phyloP scores from a whole-genome alignment of 2,113 vertebrate species.

The Phylloscopus trochilus region DNA sequence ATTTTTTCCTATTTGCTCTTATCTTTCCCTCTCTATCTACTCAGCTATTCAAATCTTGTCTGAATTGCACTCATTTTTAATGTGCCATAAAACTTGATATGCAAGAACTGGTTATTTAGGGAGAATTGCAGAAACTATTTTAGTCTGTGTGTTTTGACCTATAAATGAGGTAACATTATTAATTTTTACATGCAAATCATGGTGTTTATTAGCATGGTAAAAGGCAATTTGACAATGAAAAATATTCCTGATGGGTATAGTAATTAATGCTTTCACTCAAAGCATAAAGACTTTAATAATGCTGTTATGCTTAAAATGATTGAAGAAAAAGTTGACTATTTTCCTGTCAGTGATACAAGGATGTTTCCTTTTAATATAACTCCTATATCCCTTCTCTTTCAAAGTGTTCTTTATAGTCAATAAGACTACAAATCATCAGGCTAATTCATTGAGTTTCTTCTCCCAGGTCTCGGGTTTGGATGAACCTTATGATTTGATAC shows the following conservation, averaged over 20 bases:
- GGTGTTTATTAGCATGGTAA: slow-evolving; percentile 11
- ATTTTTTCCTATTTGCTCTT: not conserved
- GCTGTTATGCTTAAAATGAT: not conserved
- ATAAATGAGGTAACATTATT: slow-evolving; percentile 28
- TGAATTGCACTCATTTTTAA: slow-evolving; percentile 28
- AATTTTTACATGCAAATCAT: not conserved
- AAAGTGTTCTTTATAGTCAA: not conserved
- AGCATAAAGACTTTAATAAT: slow-evolving; percentile 7
- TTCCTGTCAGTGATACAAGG: not conserved
- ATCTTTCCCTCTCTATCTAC: not conserved
- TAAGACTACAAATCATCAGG: not conserved
- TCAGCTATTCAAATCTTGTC: slow-evolving; percentile 24
- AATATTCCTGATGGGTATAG: not conserved
- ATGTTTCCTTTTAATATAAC: not conserved
- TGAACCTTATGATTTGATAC: not conserved
- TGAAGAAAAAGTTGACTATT: slow-evolving; percentile 13
- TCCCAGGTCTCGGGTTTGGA: not conserved
- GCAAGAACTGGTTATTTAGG: slow-evolving; percentile 45
- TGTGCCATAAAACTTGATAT: slow-evolving; percentile 26
- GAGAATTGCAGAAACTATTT: slow-evolving; percentile 43
- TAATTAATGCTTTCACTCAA: slow-evolving; percentile 45
- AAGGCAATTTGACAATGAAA: slow-evolving; percentile 26
- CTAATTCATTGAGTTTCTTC: slow-evolving; percentile 22
- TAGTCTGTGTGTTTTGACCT: slow-evolving; percentile 50
- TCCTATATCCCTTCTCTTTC: not conserved